Base-by-base conservation (phyloP, 2,888 invertebrate genomes). In the Serrognathus titanus region DNA sequence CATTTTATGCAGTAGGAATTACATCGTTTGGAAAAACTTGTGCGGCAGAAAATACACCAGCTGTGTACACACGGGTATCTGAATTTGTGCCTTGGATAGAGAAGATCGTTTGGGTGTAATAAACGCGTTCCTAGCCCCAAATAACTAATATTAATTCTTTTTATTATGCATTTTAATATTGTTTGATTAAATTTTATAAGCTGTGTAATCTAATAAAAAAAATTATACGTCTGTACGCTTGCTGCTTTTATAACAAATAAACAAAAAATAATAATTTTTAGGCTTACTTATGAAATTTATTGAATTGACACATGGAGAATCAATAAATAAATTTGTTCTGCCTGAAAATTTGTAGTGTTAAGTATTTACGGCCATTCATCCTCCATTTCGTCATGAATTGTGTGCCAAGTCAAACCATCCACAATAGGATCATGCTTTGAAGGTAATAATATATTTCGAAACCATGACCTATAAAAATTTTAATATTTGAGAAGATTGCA, bases 401-500 rank as follows among this genome's bases (percentile, higher is more conserved):
- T 88, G 63, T 86, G 84, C 89, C 94, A 97, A 5, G 85, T 85
- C 11, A 96, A 80, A 1, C 97, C 97, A 71, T 90, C 85, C 1
- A 94, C 95, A n/a, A 83, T 79, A 0, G 97, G 96, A 35, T 80
- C 79, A 72, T 97, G 96, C 38, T 82, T 77, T 0, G 97, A 97
- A 7, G 97, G 97, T 20, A 96, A 79, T 37, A 97, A 69, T 2
- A 97, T 83, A 71, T 92, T 85, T 51, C 81, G 76, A 81, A 86
- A 83, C 83, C 86, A 80, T 68, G 82, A 79, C 77, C 84, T 82
- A 54, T 37, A n/a, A 39, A 16, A 16, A 39, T 37, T 50, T 51
- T 39, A 13, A 35, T 60, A 47, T 40, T 13, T 46, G 11, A 46
- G n/a, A 9, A 46, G 16, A 8, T 46, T 40, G 12, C 10, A 9